Conservation (phyloP, 2,797 vertebrate species). For the Brachymystax lenok region DNA sequence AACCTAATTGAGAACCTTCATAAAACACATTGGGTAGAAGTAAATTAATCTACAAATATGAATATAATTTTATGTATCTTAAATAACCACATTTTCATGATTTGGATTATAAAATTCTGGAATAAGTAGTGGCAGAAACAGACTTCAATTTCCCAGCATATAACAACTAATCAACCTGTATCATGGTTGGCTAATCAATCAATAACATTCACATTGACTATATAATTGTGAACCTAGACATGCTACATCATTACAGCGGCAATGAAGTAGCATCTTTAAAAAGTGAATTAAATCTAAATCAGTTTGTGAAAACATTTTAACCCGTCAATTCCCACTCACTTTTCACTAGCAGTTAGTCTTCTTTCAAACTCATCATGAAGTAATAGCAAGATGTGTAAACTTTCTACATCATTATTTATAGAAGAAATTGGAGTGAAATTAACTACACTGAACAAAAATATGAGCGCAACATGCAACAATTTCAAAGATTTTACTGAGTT, state of each 20-base stretch:
- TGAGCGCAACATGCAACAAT: no score
- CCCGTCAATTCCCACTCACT: background rate
- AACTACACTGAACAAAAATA: no score
- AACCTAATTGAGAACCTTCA: background rate
- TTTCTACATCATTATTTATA: no score
- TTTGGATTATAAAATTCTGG: no score
- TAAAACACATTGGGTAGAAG: background rate
- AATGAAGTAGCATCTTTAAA: background rate
- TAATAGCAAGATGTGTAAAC: background rate
- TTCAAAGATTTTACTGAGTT: no score
- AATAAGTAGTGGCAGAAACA: no score
- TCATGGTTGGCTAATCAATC: background rate
- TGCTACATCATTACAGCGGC: background rate
- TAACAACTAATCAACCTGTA: no score
- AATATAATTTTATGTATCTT: background rate
- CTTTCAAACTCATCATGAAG: background rate
- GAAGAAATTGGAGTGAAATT: no score
- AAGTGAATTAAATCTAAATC: background rate
- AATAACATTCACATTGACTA: background rate
- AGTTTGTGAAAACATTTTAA: background rate
- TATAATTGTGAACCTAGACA: background rate
- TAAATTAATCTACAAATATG: background rate
- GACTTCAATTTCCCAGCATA: no score
- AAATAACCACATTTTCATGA: no score
- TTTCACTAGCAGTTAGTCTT: background rate